phyloP scores from a whole-genome alignment of 30 jellyfish, hydroid and myxozoan species.

The Hydra vulgaris region DNA sequence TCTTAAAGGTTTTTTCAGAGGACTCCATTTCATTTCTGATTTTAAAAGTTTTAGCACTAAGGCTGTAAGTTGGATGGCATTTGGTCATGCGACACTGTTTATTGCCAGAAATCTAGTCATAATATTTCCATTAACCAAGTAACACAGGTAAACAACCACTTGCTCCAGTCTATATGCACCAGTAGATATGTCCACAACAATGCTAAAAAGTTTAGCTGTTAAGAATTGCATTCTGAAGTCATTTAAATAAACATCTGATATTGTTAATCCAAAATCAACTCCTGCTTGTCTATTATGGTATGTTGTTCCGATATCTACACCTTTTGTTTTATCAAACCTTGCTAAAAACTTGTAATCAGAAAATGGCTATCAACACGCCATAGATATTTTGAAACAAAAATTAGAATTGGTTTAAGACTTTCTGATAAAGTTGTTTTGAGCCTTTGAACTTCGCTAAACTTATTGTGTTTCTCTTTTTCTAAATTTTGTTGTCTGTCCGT shows the following conservation, averaged over 20 bases:
- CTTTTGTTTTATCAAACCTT: too few relatives aligned
- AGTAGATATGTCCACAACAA: neutral
- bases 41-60: neutral
- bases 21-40: neutral
- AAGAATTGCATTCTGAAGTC: slow-evolving; percentile 3
- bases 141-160: neutral
- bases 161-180: neutral
- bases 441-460: too few relatives aligned
- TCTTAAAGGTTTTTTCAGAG: neutral
- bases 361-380: slow-evolving; percentile 1
- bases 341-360: too few relatives aligned
- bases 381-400: neutral
- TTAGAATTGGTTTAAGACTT: neutral
- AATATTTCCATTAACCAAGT: neutral
- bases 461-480: too few relatives aligned
- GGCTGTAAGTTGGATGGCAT: slow-evolving; percentile 2
- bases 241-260: neutral
- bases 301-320: too few relatives aligned
- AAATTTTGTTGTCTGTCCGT: too few relatives aligned
- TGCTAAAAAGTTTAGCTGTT: neutral
- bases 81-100: slow-evolving; percentile 1
- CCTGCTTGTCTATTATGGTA: too few relatives aligned
- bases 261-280: neutral
- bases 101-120: slow-evolving; percentile 6
- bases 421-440: slow-evolving; percentile 2